phyloP scores from a whole-genome alignment of 2,888 invertebrate genomes.

The Ypsolopha scabrella region DNA sequence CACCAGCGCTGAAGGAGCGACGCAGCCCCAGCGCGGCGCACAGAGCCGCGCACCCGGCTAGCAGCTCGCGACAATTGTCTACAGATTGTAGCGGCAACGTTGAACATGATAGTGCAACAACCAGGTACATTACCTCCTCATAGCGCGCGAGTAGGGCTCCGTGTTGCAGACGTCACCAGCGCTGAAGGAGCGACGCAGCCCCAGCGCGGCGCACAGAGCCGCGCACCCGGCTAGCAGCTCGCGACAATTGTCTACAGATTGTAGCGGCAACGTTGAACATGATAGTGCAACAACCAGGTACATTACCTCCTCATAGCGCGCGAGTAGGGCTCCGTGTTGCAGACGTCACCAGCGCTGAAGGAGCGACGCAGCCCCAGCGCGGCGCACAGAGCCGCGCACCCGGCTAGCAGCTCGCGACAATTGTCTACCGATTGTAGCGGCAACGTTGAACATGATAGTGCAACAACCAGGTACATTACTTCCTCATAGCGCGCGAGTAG shows the following conservation, averaged over 20 bases:
- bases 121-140: too few relatives aligned
- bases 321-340: too few relatives aligned
- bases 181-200: constrained; percentile 87
- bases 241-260: too few relatives aligned
- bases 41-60: constrained; percentile 76
- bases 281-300: too few relatives aligned
- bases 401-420: too few relatives aligned
- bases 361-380: constrained; percentile 86
- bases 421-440: too few relatives aligned
- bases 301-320: too few relatives aligned
- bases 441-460: neutral
- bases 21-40: constrained; percentile 85
- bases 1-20: constrained; percentile 86
- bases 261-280: neutral
- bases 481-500: too few relatives aligned
- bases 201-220: constrained; percentile 81
- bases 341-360: constrained; percentile 85
- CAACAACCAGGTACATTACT: too few relatives aligned
- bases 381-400: constrained; percentile 83
- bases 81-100: neutral
- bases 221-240: constrained; percentile 67
- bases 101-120: neutral
- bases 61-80: too few relatives aligned
- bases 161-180: constrained; percentile 75
- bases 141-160: too few relatives aligned